Base-by-base conservation (phyloP, 2,113 vertebrate species). In the Taxidea taxus region DNA sequence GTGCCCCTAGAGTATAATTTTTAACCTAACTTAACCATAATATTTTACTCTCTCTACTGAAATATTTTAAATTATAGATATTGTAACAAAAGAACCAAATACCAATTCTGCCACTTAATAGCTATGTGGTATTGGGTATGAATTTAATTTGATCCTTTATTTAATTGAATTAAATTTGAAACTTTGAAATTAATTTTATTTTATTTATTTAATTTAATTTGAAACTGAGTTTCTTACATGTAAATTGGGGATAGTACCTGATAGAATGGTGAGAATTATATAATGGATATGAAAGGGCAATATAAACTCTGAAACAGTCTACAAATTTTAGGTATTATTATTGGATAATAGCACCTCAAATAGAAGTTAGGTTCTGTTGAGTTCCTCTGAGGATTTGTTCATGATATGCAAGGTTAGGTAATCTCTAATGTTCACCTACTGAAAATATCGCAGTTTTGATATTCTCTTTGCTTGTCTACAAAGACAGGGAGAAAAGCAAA, bases 241-340 rank as follows among this genome's bases (percentile, higher is more conserved):
- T 85, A 64, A 80, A 80, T 68, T n/a, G 81, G 18, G 68, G 56
- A 49, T 85, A 62, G 62, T 77, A 64, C n/a, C 34, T 54, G 18
- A 75, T 14, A 54, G n/a, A 78, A 54, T 64, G 9, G 72, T 87
- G 72, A 78, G 29, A 64, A 51, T 85, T 86, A 34, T 42, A 64
- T 51, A 93, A 56, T 42, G 21, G 2, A 51, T 66, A 78, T 20
- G 13, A 93, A 54, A 93, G 87, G 37, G n/a, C 47, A 87, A 68
- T 93, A 93, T 44, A 93, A 93, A 78, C 58, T 87, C n/a, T 86
- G n/a, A 66, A 87, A 93, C 25, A 77, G n/a, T 93, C n/a, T 54
- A 77, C n/a, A 86, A 86, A 86, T 93, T 21, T 86, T 54, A 51
- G 56, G 27, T 21, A 86, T 75, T 85, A 64, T 93, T 77, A 77